Evolutionary conservation across 2,888 invertebrate genomes (phyloP).

Genomic region (Limnephilus marmoratus): DNA sequence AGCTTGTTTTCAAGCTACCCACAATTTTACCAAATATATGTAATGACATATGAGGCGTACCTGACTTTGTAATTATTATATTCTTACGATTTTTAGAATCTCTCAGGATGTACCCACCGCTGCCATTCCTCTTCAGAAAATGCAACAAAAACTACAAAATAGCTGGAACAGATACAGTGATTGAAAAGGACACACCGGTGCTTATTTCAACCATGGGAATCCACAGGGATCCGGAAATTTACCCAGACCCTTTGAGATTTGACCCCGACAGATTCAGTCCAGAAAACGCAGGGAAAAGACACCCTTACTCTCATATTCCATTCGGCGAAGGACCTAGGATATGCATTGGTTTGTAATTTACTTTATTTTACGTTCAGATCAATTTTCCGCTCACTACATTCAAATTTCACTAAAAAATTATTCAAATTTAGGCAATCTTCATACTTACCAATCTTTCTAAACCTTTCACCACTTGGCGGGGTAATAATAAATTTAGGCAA

Average conservation of each 20-base stretch:
- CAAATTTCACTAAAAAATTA: too few relatives aligned
- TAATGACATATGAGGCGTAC: too few relatives aligned
- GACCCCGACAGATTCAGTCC: conserved; percentile 72
- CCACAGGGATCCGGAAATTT: conserved; percentile 72
- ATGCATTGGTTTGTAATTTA: conserved; percentile 69
- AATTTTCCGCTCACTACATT: too few relatives aligned
- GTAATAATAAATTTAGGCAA: too few relatives aligned
- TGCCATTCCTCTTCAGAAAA: conserved; percentile 69
- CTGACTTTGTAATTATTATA: neutral
- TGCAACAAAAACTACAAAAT: conserved; percentile 69
- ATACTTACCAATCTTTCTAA: too few relatives aligned
- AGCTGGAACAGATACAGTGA: conserved; percentile 67
- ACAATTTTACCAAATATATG: too few relatives aligned
- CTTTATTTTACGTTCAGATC: too few relatives aligned
- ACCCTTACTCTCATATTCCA: conserved; percentile 70
- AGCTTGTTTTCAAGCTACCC: too few relatives aligned
- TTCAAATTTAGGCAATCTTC: too few relatives aligned
- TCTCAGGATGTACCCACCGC: conserved; percentile 73
- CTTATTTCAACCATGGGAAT: conserved; percentile 70
- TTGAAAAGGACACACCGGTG: conserved; percentile 70
- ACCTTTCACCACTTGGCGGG: too few relatives aligned
- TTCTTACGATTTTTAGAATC: conserved; percentile 70
- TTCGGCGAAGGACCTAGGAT: conserved; percentile 72
- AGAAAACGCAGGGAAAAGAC: conserved; percentile 68
- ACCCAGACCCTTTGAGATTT: conserved; percentile 71